A percentile compares a stretch with the other conserved stretches of the same genome.
Evolutionary conservation across 2,888 invertebrate genomes (phyloP).

Genomic region (Platynereis dumerilii): DNA sequence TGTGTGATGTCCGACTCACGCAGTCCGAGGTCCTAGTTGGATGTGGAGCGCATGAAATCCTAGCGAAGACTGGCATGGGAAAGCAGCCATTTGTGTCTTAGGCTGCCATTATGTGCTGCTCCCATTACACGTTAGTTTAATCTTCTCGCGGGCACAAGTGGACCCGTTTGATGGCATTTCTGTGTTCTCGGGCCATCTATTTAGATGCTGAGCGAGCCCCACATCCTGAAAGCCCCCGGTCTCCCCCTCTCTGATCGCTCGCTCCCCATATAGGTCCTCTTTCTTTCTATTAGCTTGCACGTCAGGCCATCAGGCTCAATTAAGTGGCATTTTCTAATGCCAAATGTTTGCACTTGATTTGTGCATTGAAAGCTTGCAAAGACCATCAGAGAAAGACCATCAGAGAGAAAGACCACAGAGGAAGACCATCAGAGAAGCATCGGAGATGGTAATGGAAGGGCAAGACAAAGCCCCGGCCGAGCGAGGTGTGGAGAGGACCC

Average conservation of each 20-base stretch:
- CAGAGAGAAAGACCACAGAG: too few species aligned
- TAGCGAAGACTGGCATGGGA: conserved; percentile 4
- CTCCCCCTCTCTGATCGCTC: too few species aligned
- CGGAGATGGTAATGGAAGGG: too few species aligned
- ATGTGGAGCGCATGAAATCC: too few species aligned
- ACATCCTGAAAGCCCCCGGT: background rate
- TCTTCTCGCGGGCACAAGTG: conserved; percentile 6
- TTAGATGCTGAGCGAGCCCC: conserved; percentile 1
- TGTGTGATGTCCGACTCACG: conserved; percentile 10
- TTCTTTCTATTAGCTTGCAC: conserved; percentile 21
- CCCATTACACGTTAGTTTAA: conserved; percentile 8
- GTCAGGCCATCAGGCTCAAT: conserved; percentile 25
- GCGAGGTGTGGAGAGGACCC: too few species aligned
- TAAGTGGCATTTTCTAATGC: conserved; percentile 11
- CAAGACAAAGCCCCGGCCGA: too few species aligned
- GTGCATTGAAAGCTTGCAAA: too few species aligned
- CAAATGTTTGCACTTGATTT: conserved; percentile 6
- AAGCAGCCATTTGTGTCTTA: conserved; percentile 1
- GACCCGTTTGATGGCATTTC: conserved; percentile 8
- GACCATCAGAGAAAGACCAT: too few species aligned
- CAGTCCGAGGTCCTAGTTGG: background rate
- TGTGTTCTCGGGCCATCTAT: conserved; percentile 4
- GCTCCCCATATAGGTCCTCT: conserved; percentile 8
- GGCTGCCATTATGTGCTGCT: too few species aligned
- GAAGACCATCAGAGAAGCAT: too few species aligned